A percentile compares a stretch with the other conserved stretches of the same genome.
phyloP scores from a whole-genome alignment of 2,888 invertebrate genomes.

The Smittia aterrima region DNA sequence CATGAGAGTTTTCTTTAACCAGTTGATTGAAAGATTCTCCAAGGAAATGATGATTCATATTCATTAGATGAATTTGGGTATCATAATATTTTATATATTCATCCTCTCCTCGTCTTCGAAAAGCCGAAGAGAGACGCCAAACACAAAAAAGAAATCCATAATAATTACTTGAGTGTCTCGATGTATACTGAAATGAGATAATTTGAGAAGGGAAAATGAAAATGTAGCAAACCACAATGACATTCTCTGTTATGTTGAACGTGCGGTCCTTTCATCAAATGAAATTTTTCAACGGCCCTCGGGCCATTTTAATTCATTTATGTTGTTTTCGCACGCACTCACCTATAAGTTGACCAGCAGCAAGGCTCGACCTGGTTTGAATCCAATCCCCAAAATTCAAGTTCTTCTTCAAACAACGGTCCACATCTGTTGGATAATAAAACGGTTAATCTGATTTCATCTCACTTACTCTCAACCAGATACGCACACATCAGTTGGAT shows the following conservation, averaged over 20 bases:
- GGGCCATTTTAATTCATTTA: too few species aligned
- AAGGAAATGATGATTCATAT: too few species aligned
- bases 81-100: not conserved
- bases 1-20: too few species aligned
- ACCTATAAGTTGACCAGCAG: slow-evolving; percentile 92
- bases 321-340: too few species aligned
- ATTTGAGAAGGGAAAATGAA: not conserved
- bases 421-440: slow-evolving; percentile 96
- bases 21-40: too few species aligned
- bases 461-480: too few species aligned
- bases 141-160: not conserved
- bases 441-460: too few species aligned
- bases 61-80: not conserved
- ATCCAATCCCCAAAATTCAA: slow-evolving; percentile 96
- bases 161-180: slow-evolving; percentile 72
- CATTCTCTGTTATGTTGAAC: not conserved
- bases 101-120: not conserved
- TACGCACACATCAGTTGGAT: slow-evolving; percentile 88
- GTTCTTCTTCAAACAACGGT: slow-evolving; percentile 91
- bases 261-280: not conserved
- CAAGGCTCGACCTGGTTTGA: slow-evolving; percentile 97
- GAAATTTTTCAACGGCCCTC: too few species aligned
- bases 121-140: not conserved
- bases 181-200: slow-evolving; percentile 61
- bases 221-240: not conserved